Percentiles rank a stretch among this genome's conserved stretches.
Evolutionary conservation across 2,888 invertebrate species (phyloP).

Genomic region (Priocnemis perturbator): DNA sequence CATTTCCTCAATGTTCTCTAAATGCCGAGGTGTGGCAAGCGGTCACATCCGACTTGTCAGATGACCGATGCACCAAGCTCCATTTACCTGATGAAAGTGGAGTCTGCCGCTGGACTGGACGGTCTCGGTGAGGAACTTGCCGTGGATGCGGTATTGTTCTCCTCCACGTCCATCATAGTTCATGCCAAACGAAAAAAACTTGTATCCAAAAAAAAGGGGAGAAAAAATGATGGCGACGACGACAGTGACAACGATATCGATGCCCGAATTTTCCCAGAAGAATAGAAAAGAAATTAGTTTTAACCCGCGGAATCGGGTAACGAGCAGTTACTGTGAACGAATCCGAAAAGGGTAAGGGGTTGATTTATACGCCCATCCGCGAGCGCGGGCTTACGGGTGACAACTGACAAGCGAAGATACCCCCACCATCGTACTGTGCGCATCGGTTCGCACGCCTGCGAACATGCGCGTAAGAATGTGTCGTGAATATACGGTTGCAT

Average conservation of each 20-base stretch:
- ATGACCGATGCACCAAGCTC: too few relatives aligned
- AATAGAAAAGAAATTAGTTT: slow-evolving; percentile 21
- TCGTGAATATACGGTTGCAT: slow-evolving; percentile 23
- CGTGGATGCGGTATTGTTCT: slow-evolving; percentile 71
- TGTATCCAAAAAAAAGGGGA: slow-evolving; percentile 8
- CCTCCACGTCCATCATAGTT: slow-evolving; percentile 74
- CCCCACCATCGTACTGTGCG: slow-evolving; percentile 56
- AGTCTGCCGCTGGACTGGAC: slow-evolving; percentile 72
- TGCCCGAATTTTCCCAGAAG: background rate
- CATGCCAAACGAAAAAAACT: slow-evolving; percentile 59
- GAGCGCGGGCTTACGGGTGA: slow-evolving; percentile 73
- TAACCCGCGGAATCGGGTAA: slow-evolving; percentile 40
- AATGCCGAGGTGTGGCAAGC: too few relatives aligned
- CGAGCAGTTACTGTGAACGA: background rate
- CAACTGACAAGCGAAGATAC: slow-evolving; percentile 69
- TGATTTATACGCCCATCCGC: slow-evolving; percentile 70
- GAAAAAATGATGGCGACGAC: slow-evolving; percentile 20
- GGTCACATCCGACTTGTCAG: too few relatives aligned
- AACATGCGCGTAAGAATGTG: slow-evolving; percentile 37
- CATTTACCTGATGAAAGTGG: slow-evolving; percentile 71
- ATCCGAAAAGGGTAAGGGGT: slow-evolving; percentile 49
- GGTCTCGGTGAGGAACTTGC: slow-evolving; percentile 73
- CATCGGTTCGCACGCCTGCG: slow-evolving; percentile 52
- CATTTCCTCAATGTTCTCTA: too few relatives aligned
- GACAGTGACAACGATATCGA: slow-evolving; percentile 25